These are phyloP conservation scores for Heterodera schachtii DNA, from an alignment of 1,140 invertebrate species.

Conservation along the genomic window DNA sequence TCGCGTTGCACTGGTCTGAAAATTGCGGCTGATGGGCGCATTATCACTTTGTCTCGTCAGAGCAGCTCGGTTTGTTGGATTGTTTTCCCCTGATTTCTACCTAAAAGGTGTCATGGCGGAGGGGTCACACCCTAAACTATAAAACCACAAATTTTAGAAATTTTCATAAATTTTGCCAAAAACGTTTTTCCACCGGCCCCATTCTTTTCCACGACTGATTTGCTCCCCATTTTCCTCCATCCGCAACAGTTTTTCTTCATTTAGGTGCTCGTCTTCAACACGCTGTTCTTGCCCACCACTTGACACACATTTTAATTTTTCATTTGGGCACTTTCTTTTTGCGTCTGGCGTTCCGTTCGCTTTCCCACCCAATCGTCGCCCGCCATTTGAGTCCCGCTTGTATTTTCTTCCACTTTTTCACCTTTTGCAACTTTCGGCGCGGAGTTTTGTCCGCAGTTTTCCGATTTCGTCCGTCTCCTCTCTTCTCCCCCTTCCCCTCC, in stretches of 20 bases:
- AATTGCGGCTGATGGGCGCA: conserved; percentile 26
- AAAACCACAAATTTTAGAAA: too few species aligned
- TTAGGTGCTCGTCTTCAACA: conserved; percentile 33
- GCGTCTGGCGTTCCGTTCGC: conserved; percentile 15
- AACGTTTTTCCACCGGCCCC: too few species aligned
- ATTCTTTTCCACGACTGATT: too few species aligned
- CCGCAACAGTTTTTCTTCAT: background rate
- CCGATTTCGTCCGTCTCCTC: conserved; percentile 25
- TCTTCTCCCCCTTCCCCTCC: background rate
- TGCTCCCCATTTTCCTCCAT: too few species aligned
- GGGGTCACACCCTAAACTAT: too few species aligned
- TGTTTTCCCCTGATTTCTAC: too few species aligned
- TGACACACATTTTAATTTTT: conserved; percentile 16
- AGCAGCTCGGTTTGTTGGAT: conserved; percentile 32
- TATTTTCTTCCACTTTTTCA: background rate
- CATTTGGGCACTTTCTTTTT: background rate
- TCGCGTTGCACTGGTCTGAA: conserved; percentile 46
- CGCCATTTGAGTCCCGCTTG: too few species aligned
- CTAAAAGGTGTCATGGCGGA: too few species aligned
- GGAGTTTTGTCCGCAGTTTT: conserved; percentile 9
- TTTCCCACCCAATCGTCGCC: background rate
- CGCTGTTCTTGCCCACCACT: conserved; percentile 26
- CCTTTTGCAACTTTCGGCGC: background rate
- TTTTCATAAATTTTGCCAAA: too few species aligned
- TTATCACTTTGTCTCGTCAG: conserved; percentile 43